A percentile compares a stretch with the other conserved stretches of the same genome.
These are phyloP conservation scores for Jaculus jaculus DNA, from an alignment of 2,113 vertebrate genomes.

Conservation along the genomic window DNA sequence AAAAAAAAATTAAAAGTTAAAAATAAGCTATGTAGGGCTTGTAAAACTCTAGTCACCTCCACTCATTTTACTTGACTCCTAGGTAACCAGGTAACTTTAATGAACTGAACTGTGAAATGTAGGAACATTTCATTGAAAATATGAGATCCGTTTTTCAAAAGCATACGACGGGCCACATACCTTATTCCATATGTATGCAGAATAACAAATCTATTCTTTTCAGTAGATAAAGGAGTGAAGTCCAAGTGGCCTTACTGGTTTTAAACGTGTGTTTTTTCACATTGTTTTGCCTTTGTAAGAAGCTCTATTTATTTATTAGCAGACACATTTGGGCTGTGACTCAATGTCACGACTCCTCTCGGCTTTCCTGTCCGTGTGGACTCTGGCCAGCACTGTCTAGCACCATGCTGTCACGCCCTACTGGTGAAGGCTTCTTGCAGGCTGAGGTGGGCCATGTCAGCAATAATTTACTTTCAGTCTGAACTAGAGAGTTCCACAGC, in stretches of 20 bases:
- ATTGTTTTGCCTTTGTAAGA: neutral
- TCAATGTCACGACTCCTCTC: conserved; percentile 3
- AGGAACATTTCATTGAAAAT: neutral
- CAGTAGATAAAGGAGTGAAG: neutral
- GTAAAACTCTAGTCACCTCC: neutral
- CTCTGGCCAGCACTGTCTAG: neutral
- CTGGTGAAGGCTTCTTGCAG: conserved; percentile 9
- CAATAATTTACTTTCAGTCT: conserved; percentile 15
- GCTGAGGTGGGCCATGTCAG: neutral
- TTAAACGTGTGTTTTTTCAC: neutral
- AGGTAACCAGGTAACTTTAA: neutral
- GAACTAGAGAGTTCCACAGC: neutral
- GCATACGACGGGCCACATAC: neutral
- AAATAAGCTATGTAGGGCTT: neutral
- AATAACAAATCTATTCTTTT: neutral
- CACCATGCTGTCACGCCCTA: neutral
- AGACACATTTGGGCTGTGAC: neutral
- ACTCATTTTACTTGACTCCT: conserved; percentile 24
- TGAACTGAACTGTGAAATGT: neutral
- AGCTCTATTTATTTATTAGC: conserved; percentile 39
- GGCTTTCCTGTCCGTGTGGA: neutral
- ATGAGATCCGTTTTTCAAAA: conserved; percentile 15
- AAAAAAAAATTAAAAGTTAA: too few relatives aligned
- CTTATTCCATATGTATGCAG: neutral
- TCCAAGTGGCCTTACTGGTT: neutral